Percentiles rank a stretch among this genome's conserved stretches.
phyloP scores from a whole-genome alignment of 1,140 invertebrate species.

The Plutomurus gul region DNA sequence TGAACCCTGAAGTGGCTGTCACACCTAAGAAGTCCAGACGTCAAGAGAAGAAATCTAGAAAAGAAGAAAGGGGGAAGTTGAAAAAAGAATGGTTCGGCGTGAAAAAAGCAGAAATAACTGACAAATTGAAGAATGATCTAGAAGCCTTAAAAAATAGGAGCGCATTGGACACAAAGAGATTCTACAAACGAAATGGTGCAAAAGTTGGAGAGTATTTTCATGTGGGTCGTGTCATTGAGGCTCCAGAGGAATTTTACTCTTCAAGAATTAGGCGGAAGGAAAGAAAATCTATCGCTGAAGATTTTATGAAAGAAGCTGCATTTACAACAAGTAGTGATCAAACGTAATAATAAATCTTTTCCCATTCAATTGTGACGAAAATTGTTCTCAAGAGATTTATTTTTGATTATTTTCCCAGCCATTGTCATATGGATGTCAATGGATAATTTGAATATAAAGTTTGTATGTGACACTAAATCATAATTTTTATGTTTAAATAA shows the following conservation, averaged over 20 bases:
- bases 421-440: too few relatives aligned
- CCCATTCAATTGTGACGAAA: too few relatives aligned
- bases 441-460: too few relatives aligned
- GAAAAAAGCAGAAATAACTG: conserved; percentile 81
- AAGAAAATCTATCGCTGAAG: conserved; percentile 90
- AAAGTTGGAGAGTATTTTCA: conserved; percentile 80
- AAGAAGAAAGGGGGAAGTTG: conserved; percentile 67
- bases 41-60: conserved; percentile 31
- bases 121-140: conserved; percentile 84
- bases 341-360: too few relatives aligned
- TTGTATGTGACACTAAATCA: too few relatives aligned
- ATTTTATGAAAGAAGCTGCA: conserved; percentile 60
- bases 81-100: conserved; percentile 90
- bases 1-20: not conserved
- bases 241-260: conserved; percentile 65
- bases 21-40: not conserved
- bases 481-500: too few relatives aligned
- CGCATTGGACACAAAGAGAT: conserved; percentile 87
- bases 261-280: conserved; percentile 79
- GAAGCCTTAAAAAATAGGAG: conserved; percentile 88
- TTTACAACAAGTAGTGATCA: too few relatives aligned
- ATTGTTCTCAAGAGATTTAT: too few relatives aligned
- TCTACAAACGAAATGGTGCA: conserved; percentile 87
- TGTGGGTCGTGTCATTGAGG: conserved; percentile 64
- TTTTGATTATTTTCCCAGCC: too few relatives aligned